Percentiles rank a stretch among this genome's conserved stretches.
phyloP scores from a whole-genome alignment of 2,888 invertebrate genomes.

The Eupithecia tripunctaria region DNA sequence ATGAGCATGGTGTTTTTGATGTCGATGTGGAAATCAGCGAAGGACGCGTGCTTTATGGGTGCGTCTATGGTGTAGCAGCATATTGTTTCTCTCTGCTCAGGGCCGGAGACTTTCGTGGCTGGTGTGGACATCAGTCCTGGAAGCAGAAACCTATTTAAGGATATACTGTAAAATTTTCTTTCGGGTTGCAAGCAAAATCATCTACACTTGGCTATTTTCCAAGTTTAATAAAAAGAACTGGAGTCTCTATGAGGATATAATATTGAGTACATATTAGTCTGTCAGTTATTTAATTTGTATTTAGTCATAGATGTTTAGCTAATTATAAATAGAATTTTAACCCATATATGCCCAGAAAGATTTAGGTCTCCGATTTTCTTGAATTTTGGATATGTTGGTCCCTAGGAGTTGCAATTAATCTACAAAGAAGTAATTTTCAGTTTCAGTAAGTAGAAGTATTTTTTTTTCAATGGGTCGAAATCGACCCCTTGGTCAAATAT shows the following conservation, averaged over 20 bases:
- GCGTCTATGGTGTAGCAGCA: constrained; percentile 92
- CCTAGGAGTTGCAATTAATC: too few relatives aligned
- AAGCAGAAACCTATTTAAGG: not conserved
- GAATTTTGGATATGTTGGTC: too few relatives aligned
- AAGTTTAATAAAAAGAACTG: not conserved
- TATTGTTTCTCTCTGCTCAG: constrained; percentile 84
- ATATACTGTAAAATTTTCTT: too few relatives aligned
- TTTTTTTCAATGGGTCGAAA: too few relatives aligned
- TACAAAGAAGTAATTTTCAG: too few relatives aligned
- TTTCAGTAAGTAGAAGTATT: too few relatives aligned
- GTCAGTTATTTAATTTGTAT: not conserved
- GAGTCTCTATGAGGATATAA: not conserved
- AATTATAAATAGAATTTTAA: too few relatives aligned
- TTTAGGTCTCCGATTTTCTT: too few relatives aligned
- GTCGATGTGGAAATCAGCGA: constrained; percentile 85
- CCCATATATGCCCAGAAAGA: too few relatives aligned
- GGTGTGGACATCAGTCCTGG: constrained; percentile 81
- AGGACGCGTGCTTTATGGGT: constrained; percentile 92
- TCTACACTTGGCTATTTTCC: not conserved
- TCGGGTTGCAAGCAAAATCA: not conserved
- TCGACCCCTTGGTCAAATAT: too few relatives aligned
- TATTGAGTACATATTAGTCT: not conserved
- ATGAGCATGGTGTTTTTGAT: constrained; percentile 84
- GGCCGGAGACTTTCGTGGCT: constrained; percentile 76
- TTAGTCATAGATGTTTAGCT: not conserved